These are phyloP conservation scores for Takifugu bimaculatus DNA, from an alignment of 2,113 vertebrate species.

Conservation along the genomic window DNA sequence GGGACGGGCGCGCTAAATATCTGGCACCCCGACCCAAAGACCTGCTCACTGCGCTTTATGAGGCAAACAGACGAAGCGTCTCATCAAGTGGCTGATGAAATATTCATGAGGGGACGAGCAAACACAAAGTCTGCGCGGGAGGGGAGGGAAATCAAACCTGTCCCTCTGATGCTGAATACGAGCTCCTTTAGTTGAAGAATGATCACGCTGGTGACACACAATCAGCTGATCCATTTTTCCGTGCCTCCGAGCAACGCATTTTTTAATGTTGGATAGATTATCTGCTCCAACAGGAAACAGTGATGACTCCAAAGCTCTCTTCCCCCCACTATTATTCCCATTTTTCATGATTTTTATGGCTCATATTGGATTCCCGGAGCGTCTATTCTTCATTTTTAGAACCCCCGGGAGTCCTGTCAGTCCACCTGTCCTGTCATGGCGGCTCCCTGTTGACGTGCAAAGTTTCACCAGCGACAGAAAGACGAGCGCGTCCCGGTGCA, in stretches of 20 bases:
- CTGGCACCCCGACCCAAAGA: background rate
- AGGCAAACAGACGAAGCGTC: constrained; percentile 33
- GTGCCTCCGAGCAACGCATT: constrained; percentile 15
- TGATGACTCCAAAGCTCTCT: background rate
- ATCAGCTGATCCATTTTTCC: constrained; percentile 27
- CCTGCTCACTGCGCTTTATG: constrained; percentile 25
- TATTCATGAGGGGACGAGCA: constrained; percentile 41
- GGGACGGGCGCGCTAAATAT: constrained; percentile 1
- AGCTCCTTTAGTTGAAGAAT: constrained; percentile 10
- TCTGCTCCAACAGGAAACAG: constrained; percentile 12
- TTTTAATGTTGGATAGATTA: constrained; percentile 27
- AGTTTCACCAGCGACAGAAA: too few relatives aligned
- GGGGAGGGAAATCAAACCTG: constrained; percentile 24
- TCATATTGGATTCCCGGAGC: background rate
- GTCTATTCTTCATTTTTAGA: too few relatives aligned
- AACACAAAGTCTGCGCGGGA: constrained; percentile 37
- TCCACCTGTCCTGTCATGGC: too few relatives aligned
- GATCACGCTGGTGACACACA: constrained; percentile 18
- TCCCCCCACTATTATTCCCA: background rate
- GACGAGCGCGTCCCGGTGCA: constrained; percentile 1
- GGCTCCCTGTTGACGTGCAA: too few relatives aligned
- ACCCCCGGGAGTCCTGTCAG: too few relatives aligned
- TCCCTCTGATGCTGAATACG: constrained; percentile 33
- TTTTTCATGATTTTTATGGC: constrained; percentile 3
- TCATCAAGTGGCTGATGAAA: constrained; percentile 51